A percentile compares a stretch with the other conserved stretches of the same genome.
Conservation (phyloP, 2,888 invertebrate species). For the Coelinius sp. region DNA sequence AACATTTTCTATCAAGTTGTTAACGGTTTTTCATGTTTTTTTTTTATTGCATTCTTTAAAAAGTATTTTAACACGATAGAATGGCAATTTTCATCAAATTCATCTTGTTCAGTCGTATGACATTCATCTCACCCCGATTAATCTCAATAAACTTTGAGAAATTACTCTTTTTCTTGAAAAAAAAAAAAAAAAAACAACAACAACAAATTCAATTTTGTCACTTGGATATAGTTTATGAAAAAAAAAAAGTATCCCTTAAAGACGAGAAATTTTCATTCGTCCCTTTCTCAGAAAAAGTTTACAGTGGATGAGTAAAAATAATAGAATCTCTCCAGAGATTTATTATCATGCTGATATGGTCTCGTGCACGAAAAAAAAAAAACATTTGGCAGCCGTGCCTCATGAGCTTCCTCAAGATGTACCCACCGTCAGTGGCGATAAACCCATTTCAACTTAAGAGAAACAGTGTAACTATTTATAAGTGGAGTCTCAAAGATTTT, state of each 20-base stretch:
- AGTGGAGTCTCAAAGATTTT: constrained; percentile 58
- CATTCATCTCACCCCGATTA: no score
- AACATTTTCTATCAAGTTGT: no score
- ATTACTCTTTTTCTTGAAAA: no score
- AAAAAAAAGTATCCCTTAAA: neutral
- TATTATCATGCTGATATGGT: neutral
- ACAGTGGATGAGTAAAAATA: neutral
- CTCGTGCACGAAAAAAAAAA: neutral
- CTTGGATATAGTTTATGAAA: no score
- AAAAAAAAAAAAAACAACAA: no score
- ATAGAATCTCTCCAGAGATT: neutral
- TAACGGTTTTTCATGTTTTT: no score
- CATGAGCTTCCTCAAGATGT: neutral
- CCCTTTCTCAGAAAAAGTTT: neutral
- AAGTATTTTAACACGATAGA: no score
- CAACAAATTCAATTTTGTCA: no score
- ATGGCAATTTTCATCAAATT: no score
- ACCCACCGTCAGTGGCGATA: constrained; percentile 6
- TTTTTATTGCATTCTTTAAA: no score
- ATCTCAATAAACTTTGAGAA: no score
- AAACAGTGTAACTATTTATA: constrained; percentile 62
- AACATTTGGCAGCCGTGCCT: neutral
- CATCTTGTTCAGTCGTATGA: no score
- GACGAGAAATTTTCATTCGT: neutral
- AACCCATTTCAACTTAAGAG: constrained; percentile 36